A percentile compares a stretch with the other conserved stretches of the same genome.
phyloP scores from a whole-genome alignment of 92 coral and sea anemone species.

The Paragorgia papillata region DNA sequence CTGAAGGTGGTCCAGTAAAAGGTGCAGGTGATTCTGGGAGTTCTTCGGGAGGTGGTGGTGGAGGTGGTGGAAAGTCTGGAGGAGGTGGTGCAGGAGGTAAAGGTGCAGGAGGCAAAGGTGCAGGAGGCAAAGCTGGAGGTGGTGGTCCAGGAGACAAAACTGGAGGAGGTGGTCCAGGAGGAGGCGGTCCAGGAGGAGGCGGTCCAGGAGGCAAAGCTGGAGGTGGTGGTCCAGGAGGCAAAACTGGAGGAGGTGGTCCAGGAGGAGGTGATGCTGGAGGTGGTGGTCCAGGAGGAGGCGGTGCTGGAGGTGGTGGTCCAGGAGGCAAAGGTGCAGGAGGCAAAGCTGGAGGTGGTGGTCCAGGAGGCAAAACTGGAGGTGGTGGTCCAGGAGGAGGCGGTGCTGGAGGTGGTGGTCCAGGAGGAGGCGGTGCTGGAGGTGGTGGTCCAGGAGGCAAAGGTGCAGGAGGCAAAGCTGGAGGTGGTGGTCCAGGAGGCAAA shows the following conservation, averaged over 20 bases:
- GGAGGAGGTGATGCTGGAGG: slow-evolving; percentile 7
- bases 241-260: slow-evolving; percentile 12
- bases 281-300: slow-evolving; percentile 1
- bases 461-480: slow-evolving; percentile 19
- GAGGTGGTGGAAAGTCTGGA: slow-evolving; percentile 35
- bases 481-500: neutral
- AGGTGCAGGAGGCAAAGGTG: neutral
- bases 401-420: slow-evolving; percentile 3
- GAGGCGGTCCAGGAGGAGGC: too few relatives aligned
- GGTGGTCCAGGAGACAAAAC: neutral
- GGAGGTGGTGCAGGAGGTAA: slow-evolving; percentile 25
- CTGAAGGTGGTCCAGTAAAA: neutral
- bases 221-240: too few relatives aligned
- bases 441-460: neutral
- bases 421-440: neutral
- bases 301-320: neutral
- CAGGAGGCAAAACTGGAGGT: neutral
- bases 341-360: neutral
- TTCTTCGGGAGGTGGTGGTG: neutral
- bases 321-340: slow-evolving; percentile 27
- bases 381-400: slow-evolving; percentile 1
- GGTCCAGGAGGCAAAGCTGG: too few relatives aligned
- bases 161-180: slow-evolving; percentile 33
- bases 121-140: neutral
- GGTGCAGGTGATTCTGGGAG: slow-evolving; percentile 16